Evolutionary conservation across 2,888 invertebrate species (phyloP).

Genomic region (Bruchidius siliquastri): DNA sequence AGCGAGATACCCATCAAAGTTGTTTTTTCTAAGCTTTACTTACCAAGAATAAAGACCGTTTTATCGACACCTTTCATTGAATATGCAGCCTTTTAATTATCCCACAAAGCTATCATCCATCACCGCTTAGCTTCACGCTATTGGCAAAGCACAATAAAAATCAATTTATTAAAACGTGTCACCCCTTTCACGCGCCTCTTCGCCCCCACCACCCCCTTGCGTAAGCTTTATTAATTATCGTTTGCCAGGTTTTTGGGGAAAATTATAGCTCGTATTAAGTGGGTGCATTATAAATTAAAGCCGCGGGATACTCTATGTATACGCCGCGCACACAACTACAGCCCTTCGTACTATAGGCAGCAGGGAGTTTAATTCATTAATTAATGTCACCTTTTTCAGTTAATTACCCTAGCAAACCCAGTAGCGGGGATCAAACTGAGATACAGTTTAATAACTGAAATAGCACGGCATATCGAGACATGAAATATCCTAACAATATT

Average conservation of each 20-base stretch:
- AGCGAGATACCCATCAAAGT: not conserved
- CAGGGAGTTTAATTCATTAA: constrained; percentile 32
- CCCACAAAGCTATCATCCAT: not conserved
- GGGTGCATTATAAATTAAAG: constrained; percentile 28
- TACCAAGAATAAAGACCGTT: not conserved
- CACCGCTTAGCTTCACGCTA: constrained; percentile 5
- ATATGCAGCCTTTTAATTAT: not conserved
- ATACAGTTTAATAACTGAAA: too few species aligned
- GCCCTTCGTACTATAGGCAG: constrained; percentile 22
- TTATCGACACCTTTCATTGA: not conserved
- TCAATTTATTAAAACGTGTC: constrained; percentile 29
- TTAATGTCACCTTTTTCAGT: constrained; percentile 39
- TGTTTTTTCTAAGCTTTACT: not conserved
- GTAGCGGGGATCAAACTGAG: constrained; percentile 5
- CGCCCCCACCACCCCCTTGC: not conserved
- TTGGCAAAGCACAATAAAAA: constrained; percentile 23
- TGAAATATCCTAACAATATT: too few species aligned
- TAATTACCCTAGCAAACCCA: constrained; percentile 34
- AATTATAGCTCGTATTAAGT: constrained; percentile 28
- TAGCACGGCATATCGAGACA: too few species aligned
- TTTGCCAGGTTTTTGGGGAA: constrained; percentile 23
- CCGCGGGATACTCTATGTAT: constrained; percentile 8
- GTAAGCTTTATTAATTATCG: constrained; percentile 27
- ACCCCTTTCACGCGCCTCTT: constrained; percentile 18
- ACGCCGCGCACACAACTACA: constrained; percentile 7